Evolutionary conservation across 1,140 invertebrate species (phyloP).

Genomic region (Micrasema longulum): DNA sequence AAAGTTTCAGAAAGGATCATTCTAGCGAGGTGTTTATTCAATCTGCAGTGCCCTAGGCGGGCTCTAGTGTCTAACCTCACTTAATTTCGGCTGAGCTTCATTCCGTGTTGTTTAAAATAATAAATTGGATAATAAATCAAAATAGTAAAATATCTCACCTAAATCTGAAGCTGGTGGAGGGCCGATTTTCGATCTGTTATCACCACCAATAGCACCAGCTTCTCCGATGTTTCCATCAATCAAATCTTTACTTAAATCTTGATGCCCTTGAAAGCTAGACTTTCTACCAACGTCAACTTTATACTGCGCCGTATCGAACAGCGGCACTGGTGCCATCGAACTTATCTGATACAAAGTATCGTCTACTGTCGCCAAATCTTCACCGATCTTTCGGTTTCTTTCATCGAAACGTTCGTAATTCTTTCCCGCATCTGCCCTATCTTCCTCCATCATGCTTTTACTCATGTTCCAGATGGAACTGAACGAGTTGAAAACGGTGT

Average conservation of each 20-base stretch:
- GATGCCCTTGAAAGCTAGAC: background rate
- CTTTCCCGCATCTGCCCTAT: conserved; percentile 1
- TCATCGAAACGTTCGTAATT: background rate
- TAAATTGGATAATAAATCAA: too few species aligned
- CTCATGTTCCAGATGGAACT: conserved; percentile 64
- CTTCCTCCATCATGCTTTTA: conserved; percentile 17
- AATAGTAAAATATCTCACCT: too few species aligned
- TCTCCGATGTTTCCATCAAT: conserved; percentile 6
- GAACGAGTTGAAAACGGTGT: conserved; percentile 71
- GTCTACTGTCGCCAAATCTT: conserved; percentile 3
- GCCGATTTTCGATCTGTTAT: background rate
- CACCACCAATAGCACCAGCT: background rate
- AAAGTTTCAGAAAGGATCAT: too few species aligned
- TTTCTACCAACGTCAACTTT: background rate
- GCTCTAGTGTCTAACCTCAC: too few species aligned
- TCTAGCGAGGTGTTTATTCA: too few species aligned
- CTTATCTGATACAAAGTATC: background rate
- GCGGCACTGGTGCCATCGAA: conserved; percentile 28
- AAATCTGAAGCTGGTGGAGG: background rate
- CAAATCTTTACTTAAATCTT: conserved; percentile 6
- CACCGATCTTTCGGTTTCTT: conserved; percentile 1
- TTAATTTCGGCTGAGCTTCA: too few species aligned
- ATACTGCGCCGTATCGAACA: conserved; percentile 26
- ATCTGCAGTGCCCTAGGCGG: too few species aligned
- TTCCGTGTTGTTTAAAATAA: too few species aligned